These are phyloP conservation scores for Bufo bufo DNA, from an alignment of 2,113 vertebrate genomes.

Conservation along the genomic window DNA sequence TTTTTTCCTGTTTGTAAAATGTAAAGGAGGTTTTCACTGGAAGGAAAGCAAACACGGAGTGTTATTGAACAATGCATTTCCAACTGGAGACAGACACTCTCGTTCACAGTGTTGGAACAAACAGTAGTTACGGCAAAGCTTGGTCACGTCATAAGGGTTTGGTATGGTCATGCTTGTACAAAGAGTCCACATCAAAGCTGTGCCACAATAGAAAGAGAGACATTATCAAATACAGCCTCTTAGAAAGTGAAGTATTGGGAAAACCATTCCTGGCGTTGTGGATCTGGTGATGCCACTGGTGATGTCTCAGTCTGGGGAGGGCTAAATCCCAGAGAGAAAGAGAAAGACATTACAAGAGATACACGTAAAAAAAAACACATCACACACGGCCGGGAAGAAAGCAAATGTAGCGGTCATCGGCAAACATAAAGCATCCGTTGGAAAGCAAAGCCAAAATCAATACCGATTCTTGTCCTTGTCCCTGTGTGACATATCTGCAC, in stretches of 20 bases:
- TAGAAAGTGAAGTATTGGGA: constrained; percentile 99
- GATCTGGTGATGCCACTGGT: constrained; percentile 84
- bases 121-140: constrained; percentile 68
- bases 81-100: constrained; percentile 74
- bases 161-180: constrained; percentile 84
- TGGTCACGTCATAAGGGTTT: constrained; percentile 66
- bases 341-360: constrained; percentile 64
- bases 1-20: constrained; percentile 9
- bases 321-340: constrained; percentile 77
- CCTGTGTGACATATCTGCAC: constrained; percentile 61
- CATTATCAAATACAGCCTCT: constrained; percentile 66
- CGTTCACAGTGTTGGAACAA: constrained; percentile 76
- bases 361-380: constrained; percentile 53
- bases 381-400: constrained; percentile 27
- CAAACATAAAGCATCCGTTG: constrained; percentile 50
- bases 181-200: constrained; percentile 70
- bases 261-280: constrained; percentile 97
- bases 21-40: constrained; percentile 71
- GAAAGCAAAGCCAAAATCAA: constrained; percentile 51
- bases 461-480: constrained; percentile 43
- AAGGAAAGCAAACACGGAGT: constrained; percentile 71
- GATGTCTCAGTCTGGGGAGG: constrained; percentile 94
- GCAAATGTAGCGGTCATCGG: constrained; percentile 58
- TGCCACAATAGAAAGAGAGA: constrained; percentile 66
- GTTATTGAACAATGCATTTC: constrained; percentile 73